Evolutionary conservation across 2,113 vertebrate species (phyloP).

Genomic region (Megaptera novaeangliae): DNA sequence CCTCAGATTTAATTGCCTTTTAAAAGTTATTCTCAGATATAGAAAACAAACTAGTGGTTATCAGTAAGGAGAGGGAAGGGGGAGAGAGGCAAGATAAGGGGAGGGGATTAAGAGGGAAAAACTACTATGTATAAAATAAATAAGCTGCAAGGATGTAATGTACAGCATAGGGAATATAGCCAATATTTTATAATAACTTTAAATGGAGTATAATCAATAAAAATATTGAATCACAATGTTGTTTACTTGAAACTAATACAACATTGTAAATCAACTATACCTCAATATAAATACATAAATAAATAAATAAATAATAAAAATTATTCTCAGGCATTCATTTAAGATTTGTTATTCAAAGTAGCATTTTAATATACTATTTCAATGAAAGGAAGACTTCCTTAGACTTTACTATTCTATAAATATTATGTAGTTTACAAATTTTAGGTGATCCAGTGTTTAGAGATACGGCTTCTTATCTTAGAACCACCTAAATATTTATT

Average conservation of each 20-base stretch:
- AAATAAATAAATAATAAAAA: background rate
- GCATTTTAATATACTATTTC: background rate
- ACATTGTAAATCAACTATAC: background rate
- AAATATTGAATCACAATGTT: too few relatives aligned
- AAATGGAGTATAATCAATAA: background rate
- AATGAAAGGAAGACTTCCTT: background rate
- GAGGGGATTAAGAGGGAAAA: background rate
- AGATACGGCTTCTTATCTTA: background rate
- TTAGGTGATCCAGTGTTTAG: background rate
- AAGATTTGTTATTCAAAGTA: background rate
- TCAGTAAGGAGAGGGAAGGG: background rate
- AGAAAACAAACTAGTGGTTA: background rate
- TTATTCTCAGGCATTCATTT: background rate
- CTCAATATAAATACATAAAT: background rate
- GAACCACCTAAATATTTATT: background rate
- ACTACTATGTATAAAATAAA: background rate
- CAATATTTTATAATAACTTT: background rate
- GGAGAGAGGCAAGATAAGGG: background rate
- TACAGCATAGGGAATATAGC: background rate
- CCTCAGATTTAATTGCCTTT: conserved; percentile 9
- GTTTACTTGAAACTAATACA: too few relatives aligned
- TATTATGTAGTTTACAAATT: background rate
- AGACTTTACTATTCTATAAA: background rate
- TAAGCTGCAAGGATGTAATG: background rate
- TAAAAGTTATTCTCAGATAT: background rate